Evolutionary conservation across 2,113 vertebrate species (phyloP), one percentile per base, ranked within the genome.

Genomic region (Sorex araneus): DNA sequence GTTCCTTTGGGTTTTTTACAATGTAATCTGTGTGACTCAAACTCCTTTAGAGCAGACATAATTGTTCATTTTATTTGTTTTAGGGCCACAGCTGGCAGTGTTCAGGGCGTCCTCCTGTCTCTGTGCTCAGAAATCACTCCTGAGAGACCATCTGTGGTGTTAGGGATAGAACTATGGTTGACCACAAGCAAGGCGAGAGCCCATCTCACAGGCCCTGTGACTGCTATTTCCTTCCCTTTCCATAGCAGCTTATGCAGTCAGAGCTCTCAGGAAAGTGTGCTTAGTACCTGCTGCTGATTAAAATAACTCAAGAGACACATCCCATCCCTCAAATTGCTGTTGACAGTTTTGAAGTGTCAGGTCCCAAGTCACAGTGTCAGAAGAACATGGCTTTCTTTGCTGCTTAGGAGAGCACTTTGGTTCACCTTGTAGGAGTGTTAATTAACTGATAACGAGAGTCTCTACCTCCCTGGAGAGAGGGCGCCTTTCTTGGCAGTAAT

Each of bases 311-410:
- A 71, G 50, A 90, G 73, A 90, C 57, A 87, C 45, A 34, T 75
- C 50, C 74, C 83, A 70, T 81, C 78, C 66, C 73, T 79, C 32
- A 92, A 87, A 89, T 92, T 84, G 88, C 92, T 91, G 80, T 83
- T 86, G 94, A 95, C 83, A 87, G 28, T 89, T 94, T 87, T 71
- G 32, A 95, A 89, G 73, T 63, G 66, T 92, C 88, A 95, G 57
- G 80, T 71, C 70, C 63, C n/a, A 94, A 95, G 57, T 93, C 89
- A 87, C 80, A 81, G 75, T 81, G 92, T 82, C 73, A 43, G 3
- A 77, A 92, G 71, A 86, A 94, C 90, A 84, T 82, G 63, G 92
- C 47, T 85, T 91, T 74, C 47, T 89, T 64, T 63, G 30, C n/a
- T 93, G 79, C 63, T 36, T 64, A 32, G 69, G 28, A 75, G 63